Percentiles rank a stretch among this genome's conserved stretches.
phyloP scores from a whole-genome alignment of 2,113 vertebrate genomes.

The Lynx canadensis region DNA sequence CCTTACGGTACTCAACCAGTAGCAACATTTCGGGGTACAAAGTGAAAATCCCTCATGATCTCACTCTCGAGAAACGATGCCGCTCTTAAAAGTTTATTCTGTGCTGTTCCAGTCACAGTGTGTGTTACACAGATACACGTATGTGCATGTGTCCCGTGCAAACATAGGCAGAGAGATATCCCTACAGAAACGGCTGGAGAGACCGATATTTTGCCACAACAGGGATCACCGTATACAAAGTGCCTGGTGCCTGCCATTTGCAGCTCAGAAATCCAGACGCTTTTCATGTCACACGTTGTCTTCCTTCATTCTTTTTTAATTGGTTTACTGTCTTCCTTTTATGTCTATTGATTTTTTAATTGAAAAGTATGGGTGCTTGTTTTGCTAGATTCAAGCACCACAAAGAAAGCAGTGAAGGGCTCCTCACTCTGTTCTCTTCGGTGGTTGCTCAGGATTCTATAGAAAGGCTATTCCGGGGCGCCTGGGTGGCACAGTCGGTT shows the following conservation, averaged over 20 bases:
- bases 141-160: rapidly evolving
- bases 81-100: not conserved
- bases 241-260: not conserved
- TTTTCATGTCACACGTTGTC: not conserved
- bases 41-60: not conserved
- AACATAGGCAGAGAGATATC: too few relatives aligned
- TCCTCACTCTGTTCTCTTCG: rapidly evolving
- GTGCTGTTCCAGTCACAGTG: too few relatives aligned
- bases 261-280: not conserved
- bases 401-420: not conserved
- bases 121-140: too few relatives aligned
- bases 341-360: not conserved
- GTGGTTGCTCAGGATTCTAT: not conserved
- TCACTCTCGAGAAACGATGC: not conserved
- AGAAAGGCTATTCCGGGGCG: too few relatives aligned
- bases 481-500: too few relatives aligned
- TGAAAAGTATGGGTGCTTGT: not conserved
- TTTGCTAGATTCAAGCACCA: not conserved
- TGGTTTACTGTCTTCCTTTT: not conserved
- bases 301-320: not conserved
- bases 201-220: rapidly evolving
- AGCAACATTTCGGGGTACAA: not conserved
- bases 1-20: not conserved
- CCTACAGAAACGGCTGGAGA: not conserved
- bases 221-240: not conserved